Percentiles rank a stretch among this genome's conserved stretches.
These are phyloP conservation scores for Naso thynnoides DNA, from an alignment of 2,797 vertebrate species.

Conservation along the genomic window DNA sequence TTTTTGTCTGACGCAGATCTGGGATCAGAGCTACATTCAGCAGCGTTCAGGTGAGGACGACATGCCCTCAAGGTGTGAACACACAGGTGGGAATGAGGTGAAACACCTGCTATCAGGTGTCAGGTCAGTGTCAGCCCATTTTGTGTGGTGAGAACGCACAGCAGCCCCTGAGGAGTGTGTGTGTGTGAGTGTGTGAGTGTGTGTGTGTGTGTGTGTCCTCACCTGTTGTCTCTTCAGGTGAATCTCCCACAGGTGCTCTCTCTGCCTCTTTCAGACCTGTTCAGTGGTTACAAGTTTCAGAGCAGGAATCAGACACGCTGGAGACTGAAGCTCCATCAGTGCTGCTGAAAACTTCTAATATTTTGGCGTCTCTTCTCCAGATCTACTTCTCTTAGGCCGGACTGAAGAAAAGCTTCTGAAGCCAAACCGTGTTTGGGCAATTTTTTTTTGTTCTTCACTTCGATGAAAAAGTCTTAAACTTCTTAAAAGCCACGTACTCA, in stretches of 20 bases:
- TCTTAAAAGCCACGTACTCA: too few species aligned
- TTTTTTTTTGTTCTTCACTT: too few species aligned
- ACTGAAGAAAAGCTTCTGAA: too few species aligned
- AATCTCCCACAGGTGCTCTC: neutral
- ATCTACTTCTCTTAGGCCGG: too few species aligned
- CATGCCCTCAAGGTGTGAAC: neutral
- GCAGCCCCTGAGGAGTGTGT: neutral
- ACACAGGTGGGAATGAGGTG: constrained; percentile 20
- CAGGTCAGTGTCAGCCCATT: constrained; percentile 22
- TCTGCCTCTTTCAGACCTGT: constrained; percentile 73
- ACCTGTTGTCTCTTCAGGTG: constrained; percentile 60
- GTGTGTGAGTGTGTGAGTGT: constrained; percentile 3
- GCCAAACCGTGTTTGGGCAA: too few species aligned
- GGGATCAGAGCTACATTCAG: constrained; percentile 1
- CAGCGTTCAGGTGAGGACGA: neutral
- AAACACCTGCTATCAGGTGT: constrained; percentile 26
- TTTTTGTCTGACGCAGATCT: neutral
- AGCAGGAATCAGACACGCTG: constrained; percentile 4
- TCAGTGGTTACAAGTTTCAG: constrained; percentile 32
- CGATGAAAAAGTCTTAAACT: too few species aligned
- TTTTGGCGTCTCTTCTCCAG: too few species aligned
- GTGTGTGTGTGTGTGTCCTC: constrained; percentile 34
- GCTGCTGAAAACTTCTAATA: too few species aligned
- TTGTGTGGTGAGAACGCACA: constrained; percentile 7
- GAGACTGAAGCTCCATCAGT: too few species aligned